Base-by-base conservation (phyloP, 2,113 vertebrate species). In the Trematomus loennbergii region DNA sequence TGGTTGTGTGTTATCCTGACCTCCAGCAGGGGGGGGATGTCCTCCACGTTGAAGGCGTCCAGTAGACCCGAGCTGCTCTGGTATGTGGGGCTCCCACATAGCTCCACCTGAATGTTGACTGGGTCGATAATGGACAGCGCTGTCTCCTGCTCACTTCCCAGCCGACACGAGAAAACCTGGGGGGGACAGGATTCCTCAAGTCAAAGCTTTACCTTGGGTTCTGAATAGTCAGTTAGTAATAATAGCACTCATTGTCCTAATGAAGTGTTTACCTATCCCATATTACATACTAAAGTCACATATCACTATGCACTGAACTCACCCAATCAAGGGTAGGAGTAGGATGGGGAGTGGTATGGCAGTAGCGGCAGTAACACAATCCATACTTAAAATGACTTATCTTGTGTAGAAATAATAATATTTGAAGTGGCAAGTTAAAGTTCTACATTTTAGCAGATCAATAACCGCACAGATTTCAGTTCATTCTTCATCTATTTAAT, bases 91-190 rank as follows among this genome's bases (percentile, higher is more conserved):
- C 96, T 98, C 7, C 97, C 97, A 89, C 97, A 94, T 20, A 99
- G 95, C 83, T 99, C 98, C 84, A 99, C 88, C 15, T 99, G 97
- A 55, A 99, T 93, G 61, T 98, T 97, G 18, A 98, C 97, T 0
- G 98, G 98, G 79, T 99, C 98, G 1, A 99, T 95, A 74, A 99
- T 99, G 3, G 98, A 99, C 78, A 99, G 92, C 0, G 98, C 98
- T 0, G 97, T 99, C 76, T 98, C 97, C 7, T 98, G 97, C 75
- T 99, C 98, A 9, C 95, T 99, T 77, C 97, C 98, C 25, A 99
- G 93, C 7, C 97, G 95, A 87, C 98, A 99, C 0, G 98, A 99
- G 84, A 99, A 99, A 67, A 99, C 98, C 98, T 99, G 63, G 4
- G 3, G 29, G 22, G 4, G 20, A 76, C 25, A 0, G 10, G 12